These are phyloP conservation scores for Mungos mungo DNA, from an alignment of 2,113 vertebrate species.

Conservation along the genomic window DNA sequence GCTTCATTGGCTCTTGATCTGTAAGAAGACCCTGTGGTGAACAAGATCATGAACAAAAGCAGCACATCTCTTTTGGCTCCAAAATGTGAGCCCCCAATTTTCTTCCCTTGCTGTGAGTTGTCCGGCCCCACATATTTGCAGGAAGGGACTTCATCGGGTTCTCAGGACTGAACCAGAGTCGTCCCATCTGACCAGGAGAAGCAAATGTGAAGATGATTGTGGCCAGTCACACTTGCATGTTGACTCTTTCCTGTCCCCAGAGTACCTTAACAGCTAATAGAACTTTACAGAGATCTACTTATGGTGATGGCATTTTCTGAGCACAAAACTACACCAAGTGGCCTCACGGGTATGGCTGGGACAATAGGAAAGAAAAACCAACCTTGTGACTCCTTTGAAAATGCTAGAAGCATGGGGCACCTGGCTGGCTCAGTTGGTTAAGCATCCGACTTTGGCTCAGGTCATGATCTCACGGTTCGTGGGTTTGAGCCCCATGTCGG, in stretches of 20 bases:
- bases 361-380: neutral
- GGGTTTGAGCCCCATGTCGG: too few relatives aligned
- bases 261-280: neutral
- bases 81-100: neutral
- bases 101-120: neutral
- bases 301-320: neutral
- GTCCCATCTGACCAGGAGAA: neutral
- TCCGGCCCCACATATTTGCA: neutral
- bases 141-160: neutral
- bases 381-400: neutral
- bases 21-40: neutral
- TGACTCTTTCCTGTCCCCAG: neutral
- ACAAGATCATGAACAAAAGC: neutral
- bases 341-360: neutral
- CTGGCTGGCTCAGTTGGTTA: too few relatives aligned
- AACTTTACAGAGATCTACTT: too few relatives aligned
- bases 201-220: neutral
- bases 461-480: too few relatives aligned
- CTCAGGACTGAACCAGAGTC: neutral
- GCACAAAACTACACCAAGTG: neutral
- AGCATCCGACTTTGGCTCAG: too few relatives aligned
- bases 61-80: rapidly evolving
- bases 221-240: neutral
- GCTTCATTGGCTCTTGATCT: neutral
- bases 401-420: neutral